Conservation (phyloP, 2,797 vertebrate species). For the Lemur catta region DNA sequence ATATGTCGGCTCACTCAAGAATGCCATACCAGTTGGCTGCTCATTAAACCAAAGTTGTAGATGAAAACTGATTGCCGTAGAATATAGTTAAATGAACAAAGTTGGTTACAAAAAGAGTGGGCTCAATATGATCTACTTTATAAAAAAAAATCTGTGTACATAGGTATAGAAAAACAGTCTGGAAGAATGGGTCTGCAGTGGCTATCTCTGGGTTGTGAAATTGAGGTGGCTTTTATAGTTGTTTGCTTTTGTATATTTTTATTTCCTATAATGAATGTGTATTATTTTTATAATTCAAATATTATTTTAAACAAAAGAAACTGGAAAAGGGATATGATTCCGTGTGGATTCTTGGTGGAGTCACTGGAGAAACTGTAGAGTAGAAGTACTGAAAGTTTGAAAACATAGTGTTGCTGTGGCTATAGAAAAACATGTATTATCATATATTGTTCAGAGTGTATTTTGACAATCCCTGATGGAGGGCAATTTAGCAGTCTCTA, state of each 20-base stretch:
- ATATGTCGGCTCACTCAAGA: background rate
- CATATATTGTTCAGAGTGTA: background rate
- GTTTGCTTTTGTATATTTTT: background rate
- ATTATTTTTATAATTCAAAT: background rate
- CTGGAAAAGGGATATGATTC: background rate
- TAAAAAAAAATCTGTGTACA: background rate
- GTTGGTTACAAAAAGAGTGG: background rate
- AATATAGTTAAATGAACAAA: background rate
- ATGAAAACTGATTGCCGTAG: background rate
- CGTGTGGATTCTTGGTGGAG: background rate
- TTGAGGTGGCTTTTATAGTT: background rate
- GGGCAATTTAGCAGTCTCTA: background rate
- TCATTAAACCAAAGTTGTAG: background rate
- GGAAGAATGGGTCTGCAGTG: background rate
- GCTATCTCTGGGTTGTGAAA: background rate
- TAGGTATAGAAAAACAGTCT: background rate
- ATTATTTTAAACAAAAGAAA: background rate
- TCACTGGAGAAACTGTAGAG: background rate
- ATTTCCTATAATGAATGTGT: background rate
- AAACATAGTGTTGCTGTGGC: background rate
- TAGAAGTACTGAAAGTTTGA: background rate
- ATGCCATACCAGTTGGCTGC: background rate
- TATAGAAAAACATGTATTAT: background rate
- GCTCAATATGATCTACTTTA: background rate
- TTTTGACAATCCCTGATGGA: background rate